phyloP scores from a whole-genome alignment of 1,140 invertebrate genomes.

The Alviniconcha marisindica region DNA sequence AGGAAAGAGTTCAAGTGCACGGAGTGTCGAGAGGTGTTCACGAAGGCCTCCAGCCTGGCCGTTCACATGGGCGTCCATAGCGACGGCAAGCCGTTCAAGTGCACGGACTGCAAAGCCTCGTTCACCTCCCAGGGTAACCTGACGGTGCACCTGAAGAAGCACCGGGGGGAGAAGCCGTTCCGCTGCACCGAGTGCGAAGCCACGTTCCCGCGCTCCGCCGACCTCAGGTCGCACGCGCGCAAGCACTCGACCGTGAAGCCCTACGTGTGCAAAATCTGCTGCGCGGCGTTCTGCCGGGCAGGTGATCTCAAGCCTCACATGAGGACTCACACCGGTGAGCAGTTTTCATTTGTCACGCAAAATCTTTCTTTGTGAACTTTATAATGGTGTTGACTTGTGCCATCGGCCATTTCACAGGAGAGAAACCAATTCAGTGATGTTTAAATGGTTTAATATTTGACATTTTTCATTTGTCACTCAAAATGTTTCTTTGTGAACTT shows the following conservation, averaged over 20 bases:
- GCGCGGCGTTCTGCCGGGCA: conserved; percentile 19
- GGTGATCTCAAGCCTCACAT: conserved; percentile 36
- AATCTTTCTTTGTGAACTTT: too few relatives aligned
- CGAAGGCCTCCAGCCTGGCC: neutral
- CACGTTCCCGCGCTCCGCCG: conserved; percentile 8
- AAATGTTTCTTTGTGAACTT: too few relatives aligned
- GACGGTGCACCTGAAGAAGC: conserved; percentile 7
- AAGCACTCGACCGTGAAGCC: conserved; percentile 30
- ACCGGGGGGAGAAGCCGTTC: conserved; percentile 40
- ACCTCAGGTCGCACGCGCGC: conserved; percentile 24
- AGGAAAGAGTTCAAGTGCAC: neutral
- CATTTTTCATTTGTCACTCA: too few relatives aligned
- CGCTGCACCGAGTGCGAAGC: conserved; percentile 31
- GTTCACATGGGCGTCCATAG: conserved; percentile 57
- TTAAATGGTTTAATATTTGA: too few relatives aligned
- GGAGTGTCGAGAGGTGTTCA: neutral
- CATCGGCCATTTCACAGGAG: too few relatives aligned
- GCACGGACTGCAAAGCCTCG: conserved; percentile 70
- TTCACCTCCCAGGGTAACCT: conserved; percentile 60
- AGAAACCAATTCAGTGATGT: too few relatives aligned
- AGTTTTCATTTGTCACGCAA: neutral
- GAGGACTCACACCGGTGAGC: conserved; percentile 32
- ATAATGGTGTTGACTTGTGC: too few relatives aligned
- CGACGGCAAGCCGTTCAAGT: conserved; percentile 74
- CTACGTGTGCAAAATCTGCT: conserved; percentile 5